Percentiles rank a stretch among this genome's conserved stretches.
Conservation (phyloP, 2,888 invertebrate genomes). For the Leptura quadrifasciata region DNA sequence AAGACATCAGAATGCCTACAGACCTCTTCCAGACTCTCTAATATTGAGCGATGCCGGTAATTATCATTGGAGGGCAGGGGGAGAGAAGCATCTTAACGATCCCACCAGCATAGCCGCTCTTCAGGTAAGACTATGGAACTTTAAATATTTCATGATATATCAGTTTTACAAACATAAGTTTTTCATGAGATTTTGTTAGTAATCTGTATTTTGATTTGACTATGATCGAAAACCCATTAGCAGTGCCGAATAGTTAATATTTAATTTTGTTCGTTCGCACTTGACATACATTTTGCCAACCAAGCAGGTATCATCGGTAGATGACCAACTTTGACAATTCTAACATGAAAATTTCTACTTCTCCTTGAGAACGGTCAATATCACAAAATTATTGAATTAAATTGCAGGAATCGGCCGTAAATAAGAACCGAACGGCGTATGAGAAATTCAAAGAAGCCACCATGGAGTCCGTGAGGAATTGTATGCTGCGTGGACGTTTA, state of each 20-base stretch:
- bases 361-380: background rate
- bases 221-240: too few species aligned
- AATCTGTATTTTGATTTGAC: too few species aligned
- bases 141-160: background rate
- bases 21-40: conserved; percentile 81
- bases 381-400: background rate
- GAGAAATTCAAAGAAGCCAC: conserved; percentile 91
- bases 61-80: conserved; percentile 97
- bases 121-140: conserved; percentile 77
- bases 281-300: too few species aligned
- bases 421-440: conserved; percentile 89
- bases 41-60: conserved; percentile 89
- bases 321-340: too few species aligned
- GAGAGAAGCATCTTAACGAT: conserved; percentile 98
- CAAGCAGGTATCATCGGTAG: too few species aligned
- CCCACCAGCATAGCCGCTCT: conserved; percentile 86
- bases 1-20: conserved; percentile 86
- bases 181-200: too few species aligned
- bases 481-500: conserved; percentile 94
- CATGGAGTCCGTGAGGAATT: conserved; percentile 88
- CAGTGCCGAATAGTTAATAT: too few species aligned
- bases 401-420: conserved; percentile 88
- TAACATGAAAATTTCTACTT: too few species aligned
- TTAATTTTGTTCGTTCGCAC: too few species aligned
- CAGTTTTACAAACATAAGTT: too few species aligned